Base-by-base conservation (phyloP, 2,888 invertebrate species). In the Leucophora obtusa region DNA sequence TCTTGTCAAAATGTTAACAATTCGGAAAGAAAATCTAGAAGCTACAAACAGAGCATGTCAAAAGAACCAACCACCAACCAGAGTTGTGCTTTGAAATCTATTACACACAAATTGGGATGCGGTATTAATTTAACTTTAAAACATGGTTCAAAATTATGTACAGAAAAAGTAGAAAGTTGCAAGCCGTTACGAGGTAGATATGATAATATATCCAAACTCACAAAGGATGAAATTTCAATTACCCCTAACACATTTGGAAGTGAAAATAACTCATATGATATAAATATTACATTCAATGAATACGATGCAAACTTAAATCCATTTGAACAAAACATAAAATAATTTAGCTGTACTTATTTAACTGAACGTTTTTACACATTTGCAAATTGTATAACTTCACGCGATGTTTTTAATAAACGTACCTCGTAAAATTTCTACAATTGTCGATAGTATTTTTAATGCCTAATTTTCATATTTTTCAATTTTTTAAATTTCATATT, bases 281-380 rank as follows among this genome's bases (percentile, higher is more conserved):
- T 38, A 38, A 14, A 1, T n/a, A 17, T 9, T 18, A 2, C 7
- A 28, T 51, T 10, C 9, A 58, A 33, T 0, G n/a, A 35, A 35
- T 63, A 63, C 24, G 51, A 63, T 63, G n/a, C 24, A 24, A 63
- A 63, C 17, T 63, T 63, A 51, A 51, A 63, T 63, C 63, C 63
- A 9, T 63, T 63, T 33, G 63, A 63, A 33, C 33, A 59, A 38
- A 17, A 59, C 2, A 10, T 1, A 35, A 10, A 10, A 5, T 35
- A 11, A 14, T 1, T 4, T 14, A 11, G 14, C 6, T 2, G 11
- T 11, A 38, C 2, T 3, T 38, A 38, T 11, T 38, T 11, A 10
- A 38, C 10, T 11, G 14, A 11, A 38, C 0, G 11, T 38, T 38
- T 38, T 38, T 8, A 38, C 21, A 21, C 21, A 21, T 21, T 21